These are phyloP conservation scores for Aegithalos caudatus DNA, from an alignment of 2,113 vertebrate species.

Conservation along the genomic window DNA sequence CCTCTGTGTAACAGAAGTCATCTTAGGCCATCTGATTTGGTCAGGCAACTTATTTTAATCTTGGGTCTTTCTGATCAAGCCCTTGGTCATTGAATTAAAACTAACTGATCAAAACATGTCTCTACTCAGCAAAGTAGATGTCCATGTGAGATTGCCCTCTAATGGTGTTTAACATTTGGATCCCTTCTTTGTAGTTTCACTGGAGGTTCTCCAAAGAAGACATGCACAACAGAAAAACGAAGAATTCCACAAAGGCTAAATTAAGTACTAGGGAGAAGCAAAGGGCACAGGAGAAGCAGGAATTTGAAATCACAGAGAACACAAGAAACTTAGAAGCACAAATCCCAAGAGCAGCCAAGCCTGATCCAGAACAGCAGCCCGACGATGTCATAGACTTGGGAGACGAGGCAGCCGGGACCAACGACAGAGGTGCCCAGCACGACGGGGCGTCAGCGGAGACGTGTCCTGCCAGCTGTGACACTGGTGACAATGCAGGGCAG, in stretches of 20 bases:
- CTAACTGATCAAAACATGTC: background rate
- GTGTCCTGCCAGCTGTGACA: background rate
- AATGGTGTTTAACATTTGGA: background rate
- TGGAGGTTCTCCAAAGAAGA: slow-evolving; percentile 79
- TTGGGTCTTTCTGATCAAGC: background rate
- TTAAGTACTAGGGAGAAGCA: slow-evolving; percentile 37
- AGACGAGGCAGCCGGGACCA: background rate
- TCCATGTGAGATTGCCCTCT: background rate
- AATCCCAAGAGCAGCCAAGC: background rate
- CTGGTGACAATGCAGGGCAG: background rate
- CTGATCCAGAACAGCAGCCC: slow-evolving; percentile 9
- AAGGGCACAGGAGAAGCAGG: slow-evolving; percentile 57
- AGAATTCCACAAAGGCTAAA: slow-evolving; percentile 71
- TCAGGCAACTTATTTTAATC: background rate
- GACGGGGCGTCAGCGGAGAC: background rate
- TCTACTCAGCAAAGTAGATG: background rate
- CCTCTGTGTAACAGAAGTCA: background rate
- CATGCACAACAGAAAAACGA: slow-evolving; percentile 56
- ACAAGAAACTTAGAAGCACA: slow-evolving; percentile 65
- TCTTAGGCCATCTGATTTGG: background rate
- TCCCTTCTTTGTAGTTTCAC: slow-evolving; percentile 70
- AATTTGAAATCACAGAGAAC: slow-evolving; percentile 48
- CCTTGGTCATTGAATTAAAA: background rate
- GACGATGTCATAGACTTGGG: slow-evolving; percentile 9
- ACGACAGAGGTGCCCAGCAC: background rate